Evolutionary conservation across 1,140 invertebrate species (phyloP).

Genomic region (Acromyrmex charruanus): DNA sequence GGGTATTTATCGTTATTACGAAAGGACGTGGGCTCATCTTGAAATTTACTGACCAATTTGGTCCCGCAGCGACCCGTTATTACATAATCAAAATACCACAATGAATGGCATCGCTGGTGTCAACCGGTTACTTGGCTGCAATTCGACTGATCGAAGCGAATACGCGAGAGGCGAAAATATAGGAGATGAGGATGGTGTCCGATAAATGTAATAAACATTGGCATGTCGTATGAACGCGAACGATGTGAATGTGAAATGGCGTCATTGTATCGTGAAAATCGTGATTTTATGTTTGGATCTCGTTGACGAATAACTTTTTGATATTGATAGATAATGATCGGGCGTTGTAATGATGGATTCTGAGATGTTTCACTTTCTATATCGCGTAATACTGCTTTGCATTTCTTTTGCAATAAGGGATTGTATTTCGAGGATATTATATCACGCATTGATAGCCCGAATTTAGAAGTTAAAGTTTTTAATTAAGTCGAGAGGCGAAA

Average conservation of each 20-base stretch:
- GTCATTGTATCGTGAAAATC: neutral
- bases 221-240: neutral
- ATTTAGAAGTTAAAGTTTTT: neutral
- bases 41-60: conserved; percentile 73
- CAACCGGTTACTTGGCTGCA: neutral
- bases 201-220: conserved; percentile 45
- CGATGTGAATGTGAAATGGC: neutral
- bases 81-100: conserved; percentile 62
- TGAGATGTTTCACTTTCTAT: conserved; percentile 31
- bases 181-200: conserved; percentile 1
- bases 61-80: conserved; percentile 22
- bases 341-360: neutral
- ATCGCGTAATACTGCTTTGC: conserved; percentile 37
- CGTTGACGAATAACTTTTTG: neutral
- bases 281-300: neutral
- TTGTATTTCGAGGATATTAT: neutral
- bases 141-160: neutral
- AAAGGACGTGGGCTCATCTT: conserved; percentile 72
- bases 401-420: conserved; percentile 42
- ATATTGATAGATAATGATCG: conserved; percentile 31
- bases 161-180: conserved; percentile 6
- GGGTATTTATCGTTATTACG: conserved; percentile 72
- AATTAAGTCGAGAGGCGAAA: neutral
- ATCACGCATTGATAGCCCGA: neutral
- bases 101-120: neutral